Percentiles rank a stretch among this genome's conserved stretches.
phyloP scores from a whole-genome alignment of 2,888 invertebrate species.

The Caprella mutica region DNA sequence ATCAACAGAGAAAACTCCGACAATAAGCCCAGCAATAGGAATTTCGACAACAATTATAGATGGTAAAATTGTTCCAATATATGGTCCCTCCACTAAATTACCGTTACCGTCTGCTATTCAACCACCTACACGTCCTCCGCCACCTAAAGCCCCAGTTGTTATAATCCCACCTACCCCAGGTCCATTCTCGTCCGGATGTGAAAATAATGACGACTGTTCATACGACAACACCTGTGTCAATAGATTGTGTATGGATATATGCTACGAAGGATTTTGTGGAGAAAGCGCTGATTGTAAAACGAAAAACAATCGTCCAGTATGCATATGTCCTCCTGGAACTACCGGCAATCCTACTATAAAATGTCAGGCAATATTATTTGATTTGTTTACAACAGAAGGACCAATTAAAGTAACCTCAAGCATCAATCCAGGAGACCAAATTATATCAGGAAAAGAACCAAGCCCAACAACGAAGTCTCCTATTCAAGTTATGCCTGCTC shows the following conservation, averaged over 20 bases:
- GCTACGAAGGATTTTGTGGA: conserved; percentile 48
- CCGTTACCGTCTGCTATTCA: neutral
- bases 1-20: conserved; percentile 14
- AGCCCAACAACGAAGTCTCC: conserved; percentile 3
- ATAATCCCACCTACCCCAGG: conserved; percentile 7
- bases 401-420: neutral
- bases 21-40: conserved; percentile 1
- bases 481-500: neutral
- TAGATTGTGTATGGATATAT: conserved; percentile 73
- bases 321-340: conserved; percentile 43
- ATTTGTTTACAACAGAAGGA: neutral
- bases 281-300: conserved; percentile 39
- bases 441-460: neutral
- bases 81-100: neutral
- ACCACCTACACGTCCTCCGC: neutral
- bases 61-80: conserved; percentile 1
- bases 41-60: neutral
- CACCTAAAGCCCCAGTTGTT: neutral
- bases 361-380: conserved; percentile 15
- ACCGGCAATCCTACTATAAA: conserved; percentile 26
- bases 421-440: neutral
- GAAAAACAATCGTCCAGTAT: conserved; percentile 45
- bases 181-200: conserved; percentile 20
- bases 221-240: conserved; percentile 51
- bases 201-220: conserved; percentile 50